Percentiles rank a stretch among this genome's conserved stretches.
Evolutionary conservation across 2,113 vertebrate species (phyloP).

Genomic region (Hippocampus guttulatus): DNA sequence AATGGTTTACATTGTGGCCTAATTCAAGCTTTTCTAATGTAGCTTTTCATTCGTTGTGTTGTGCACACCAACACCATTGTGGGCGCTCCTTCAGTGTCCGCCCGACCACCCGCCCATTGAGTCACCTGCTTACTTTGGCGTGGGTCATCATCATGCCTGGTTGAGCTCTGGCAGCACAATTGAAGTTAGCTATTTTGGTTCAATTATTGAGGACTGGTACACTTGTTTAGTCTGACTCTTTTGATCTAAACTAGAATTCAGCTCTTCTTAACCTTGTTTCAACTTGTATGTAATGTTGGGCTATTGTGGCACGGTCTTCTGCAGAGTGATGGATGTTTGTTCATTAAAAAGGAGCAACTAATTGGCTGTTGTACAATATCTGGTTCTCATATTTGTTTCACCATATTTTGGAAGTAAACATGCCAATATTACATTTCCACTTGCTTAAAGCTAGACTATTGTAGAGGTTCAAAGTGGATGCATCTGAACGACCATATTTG

Average conservation of each 20-base stretch:
- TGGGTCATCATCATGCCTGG: slow-evolving; percentile 28
- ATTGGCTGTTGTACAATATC: neutral
- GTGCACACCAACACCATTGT: slow-evolving; percentile 19
- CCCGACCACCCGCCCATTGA: slow-evolving; percentile 15
- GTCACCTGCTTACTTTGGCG: slow-evolving; percentile 41
- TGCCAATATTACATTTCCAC: neutral
- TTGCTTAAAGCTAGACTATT: neutral
- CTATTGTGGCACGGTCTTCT: neutral
- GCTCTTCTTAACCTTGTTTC: slow-evolving; percentile 10
- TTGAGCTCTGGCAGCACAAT: slow-evolving; percentile 40
- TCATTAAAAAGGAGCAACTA: neutral
- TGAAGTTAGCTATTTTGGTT: slow-evolving; percentile 47
- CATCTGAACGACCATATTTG: neutral
- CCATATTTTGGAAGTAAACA: neutral
- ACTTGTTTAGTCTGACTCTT: slow-evolving; percentile 53
- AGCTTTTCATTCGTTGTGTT: neutral
- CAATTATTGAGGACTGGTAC: slow-evolving; percentile 24
- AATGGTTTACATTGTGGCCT: neutral
- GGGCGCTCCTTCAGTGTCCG: slow-evolving; percentile 21
- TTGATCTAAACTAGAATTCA: slow-evolving; percentile 29
- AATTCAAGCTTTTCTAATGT: neutral
- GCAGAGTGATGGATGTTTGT: neutral
- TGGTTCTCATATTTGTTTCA: neutral
- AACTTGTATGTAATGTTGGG: slow-evolving; percentile 26
- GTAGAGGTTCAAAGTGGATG: slow-evolving; percentile 2